These are phyloP conservation scores for Upupa epops DNA, from an alignment of 2,113 vertebrate genomes.

Conservation along the genomic window DNA sequence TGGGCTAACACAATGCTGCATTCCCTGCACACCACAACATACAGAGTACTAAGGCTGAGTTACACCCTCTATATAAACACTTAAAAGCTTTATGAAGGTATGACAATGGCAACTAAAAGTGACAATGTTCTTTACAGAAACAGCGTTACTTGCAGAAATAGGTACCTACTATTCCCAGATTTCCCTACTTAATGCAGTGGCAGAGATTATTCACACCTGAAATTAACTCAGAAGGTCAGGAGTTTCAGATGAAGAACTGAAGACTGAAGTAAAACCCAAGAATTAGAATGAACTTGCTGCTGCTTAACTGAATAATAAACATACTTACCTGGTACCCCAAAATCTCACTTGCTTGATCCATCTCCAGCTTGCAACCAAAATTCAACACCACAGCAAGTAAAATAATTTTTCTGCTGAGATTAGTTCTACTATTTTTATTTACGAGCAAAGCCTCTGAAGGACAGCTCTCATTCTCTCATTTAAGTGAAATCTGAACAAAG, in stretches of 20 bases:
- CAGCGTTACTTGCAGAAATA: background rate
- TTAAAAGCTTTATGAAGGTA: background rate
- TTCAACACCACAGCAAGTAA: background rate
- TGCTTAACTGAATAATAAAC: background rate
- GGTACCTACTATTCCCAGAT: background rate
- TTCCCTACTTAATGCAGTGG: background rate
- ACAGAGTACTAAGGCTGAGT: background rate
- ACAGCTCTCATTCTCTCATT: background rate
- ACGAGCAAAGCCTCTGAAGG: background rate
- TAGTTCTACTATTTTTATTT: background rate
- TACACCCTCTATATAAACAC: background rate
- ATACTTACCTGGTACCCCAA: rapidly evolving
- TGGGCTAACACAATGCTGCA: rapidly evolving
- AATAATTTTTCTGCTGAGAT: background rate
- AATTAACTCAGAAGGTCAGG: background rate
- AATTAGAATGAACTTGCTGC: background rate
- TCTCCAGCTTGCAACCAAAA: background rate
- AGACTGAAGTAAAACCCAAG: background rate
- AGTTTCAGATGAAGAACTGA: background rate
- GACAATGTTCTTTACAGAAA: background rate
- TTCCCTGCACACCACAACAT: rapidly evolving
- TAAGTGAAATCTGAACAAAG: background rate
- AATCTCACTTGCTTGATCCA: background rate
- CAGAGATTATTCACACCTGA: background rate
- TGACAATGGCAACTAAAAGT: background rate